A percentile compares a stretch with the other conserved stretches of the same genome.
Evolutionary conservation across 2,888 invertebrate genomes (phyloP).

Genomic region (Drosophila birchii): DNA sequence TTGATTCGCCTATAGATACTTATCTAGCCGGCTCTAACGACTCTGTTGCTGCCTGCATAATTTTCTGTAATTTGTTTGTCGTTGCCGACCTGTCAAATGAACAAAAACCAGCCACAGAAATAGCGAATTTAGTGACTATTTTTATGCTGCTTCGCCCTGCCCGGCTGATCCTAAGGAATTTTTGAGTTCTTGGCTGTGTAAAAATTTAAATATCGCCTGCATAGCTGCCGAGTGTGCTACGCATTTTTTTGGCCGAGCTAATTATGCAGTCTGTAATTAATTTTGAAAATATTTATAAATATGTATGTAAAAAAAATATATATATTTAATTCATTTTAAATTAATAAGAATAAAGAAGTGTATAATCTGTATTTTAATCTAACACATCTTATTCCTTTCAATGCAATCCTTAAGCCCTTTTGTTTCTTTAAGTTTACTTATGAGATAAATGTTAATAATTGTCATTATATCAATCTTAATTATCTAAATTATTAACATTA

Average conservation of each 20-base stretch:
- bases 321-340: conserved; percentile 1
- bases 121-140: conserved; percentile 63
- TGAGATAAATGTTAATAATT: too few relatives aligned
- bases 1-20: conserved; percentile 37
- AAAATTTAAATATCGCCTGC: conserved; percentile 50
- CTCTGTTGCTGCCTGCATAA: conserved; percentile 54
- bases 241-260: conserved; percentile 31
- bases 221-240: conserved; percentile 31
- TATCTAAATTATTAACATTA: too few relatives aligned
- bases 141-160: conserved; percentile 55
- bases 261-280: conserved; percentile 40
- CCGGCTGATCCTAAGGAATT: conserved; percentile 70
- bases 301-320: conserved; percentile 14
- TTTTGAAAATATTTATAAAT: conserved; percentile 21
- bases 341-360: too few relatives aligned
- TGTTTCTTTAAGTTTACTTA: too few relatives aligned
- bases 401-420: too few relatives aligned
- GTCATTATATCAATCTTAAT: too few relatives aligned
- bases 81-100: conserved; percentile 64
- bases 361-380: not conserved
- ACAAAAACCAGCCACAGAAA: conserved; percentile 47
- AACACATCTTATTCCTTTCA: too few relatives aligned
- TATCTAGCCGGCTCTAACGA: conserved; percentile 5
- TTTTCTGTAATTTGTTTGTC: conserved; percentile 47
- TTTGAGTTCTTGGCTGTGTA: conserved; percentile 53